phyloP scores from a whole-genome alignment of 2,888 invertebrate species.

The Mimachlamys varia region DNA sequence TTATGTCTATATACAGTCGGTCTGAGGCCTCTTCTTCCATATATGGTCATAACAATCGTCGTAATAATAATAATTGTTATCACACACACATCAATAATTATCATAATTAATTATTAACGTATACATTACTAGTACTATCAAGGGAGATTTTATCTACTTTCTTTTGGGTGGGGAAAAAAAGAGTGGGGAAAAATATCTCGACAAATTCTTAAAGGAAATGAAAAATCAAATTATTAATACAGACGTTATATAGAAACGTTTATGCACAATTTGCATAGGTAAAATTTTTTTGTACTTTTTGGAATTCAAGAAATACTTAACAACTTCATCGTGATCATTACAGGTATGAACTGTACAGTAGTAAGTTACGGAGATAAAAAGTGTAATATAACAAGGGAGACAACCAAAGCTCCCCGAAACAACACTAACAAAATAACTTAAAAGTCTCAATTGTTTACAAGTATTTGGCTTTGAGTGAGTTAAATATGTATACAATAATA shows the following conservation, averaged over 20 bases:
- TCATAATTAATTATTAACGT: neutral
- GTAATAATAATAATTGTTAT: constrained; percentile 19
- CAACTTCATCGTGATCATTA: neutral
- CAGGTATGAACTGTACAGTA: constrained; percentile 26
- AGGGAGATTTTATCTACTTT: neutral
- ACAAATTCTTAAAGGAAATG: neutral
- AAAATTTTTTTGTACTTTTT: neutral
- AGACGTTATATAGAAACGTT: neutral
- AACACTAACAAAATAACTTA: constrained; percentile 13
- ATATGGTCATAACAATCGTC: constrained; percentile 20
- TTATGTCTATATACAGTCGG: neutral
- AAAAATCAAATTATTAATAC: neutral
- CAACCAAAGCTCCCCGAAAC: neutral
- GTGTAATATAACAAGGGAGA: neutral
- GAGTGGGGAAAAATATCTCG: neutral
- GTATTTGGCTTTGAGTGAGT: constrained; percentile 29
- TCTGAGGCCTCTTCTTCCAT: constrained; percentile 29
- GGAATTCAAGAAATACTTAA: constrained; percentile 21
- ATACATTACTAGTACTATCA: constrained; percentile 12
- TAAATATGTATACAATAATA: neutral
- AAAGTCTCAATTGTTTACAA: constrained; percentile 29
- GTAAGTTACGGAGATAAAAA: neutral
- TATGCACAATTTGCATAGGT: constrained; percentile 33
- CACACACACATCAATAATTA: neutral
- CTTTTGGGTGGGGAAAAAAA: neutral